Evolutionary conservation across 1,140 invertebrate genomes (phyloP), one percentile per base, ranked within the genome.

Genomic region (Phocides pigmalion): DNA sequence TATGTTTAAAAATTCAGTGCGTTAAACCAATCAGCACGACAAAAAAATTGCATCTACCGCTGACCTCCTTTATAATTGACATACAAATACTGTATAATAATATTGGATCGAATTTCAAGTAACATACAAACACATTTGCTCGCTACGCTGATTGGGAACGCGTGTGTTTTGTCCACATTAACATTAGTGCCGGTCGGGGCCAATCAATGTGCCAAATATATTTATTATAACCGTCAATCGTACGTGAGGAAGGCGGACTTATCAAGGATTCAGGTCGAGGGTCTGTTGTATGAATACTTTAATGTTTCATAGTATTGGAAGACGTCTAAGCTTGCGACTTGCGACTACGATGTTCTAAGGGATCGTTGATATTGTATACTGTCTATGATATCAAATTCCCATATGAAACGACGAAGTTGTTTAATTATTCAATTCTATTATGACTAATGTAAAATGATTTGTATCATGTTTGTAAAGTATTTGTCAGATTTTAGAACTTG

Each of bases 171-270:
- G 51, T 54, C n/a, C 35, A 54, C 51, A 54, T 54, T 41, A 15
- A 54, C 35, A 54, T 54, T 54, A 22, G 35, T 54, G 39, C 53
- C 53, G 37, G 53, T 25, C 42, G 53, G 9, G 35, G 19, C 20
- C 53, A 9, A 56, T 56, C 37, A 56, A 19, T 56, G 53, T 56
- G 53, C 53, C 53, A 56, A 42, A 56, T 56, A 56, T 56, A 56
- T 41, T 56, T 56, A 42, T 56, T 42, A 56, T 56, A 56, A 56
- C 53, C 19, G 53, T 56, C 53, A 25, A 56, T 41, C 19, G 53
- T 56, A 56, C 53, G 53, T 56, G 53, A 56, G 53, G 53, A 44
- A 42, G 37, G 39, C 39, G 53, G 22, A 2, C 53, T 56, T 39
- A 56, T 56, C 39, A 42, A 54, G 20, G 39, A 56, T 56, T 56